A percentile compares a stretch with the other conserved stretches of the same genome.
These are phyloP conservation scores for Anolis apletophallus DNA, from an alignment of 2,797 vertebrate genomes.

Conservation along the genomic window DNA sequence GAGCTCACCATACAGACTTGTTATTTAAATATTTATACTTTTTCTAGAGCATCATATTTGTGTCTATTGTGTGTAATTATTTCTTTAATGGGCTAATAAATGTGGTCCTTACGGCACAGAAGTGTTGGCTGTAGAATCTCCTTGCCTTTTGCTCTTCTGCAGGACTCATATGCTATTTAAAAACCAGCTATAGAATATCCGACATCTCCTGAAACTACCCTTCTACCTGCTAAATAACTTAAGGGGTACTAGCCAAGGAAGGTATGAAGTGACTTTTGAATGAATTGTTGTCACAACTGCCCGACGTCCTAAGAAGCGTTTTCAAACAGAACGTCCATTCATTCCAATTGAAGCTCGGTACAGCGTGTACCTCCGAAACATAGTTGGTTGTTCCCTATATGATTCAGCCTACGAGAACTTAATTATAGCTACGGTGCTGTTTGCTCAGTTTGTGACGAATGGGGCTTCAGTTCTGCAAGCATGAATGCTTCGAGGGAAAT, in stretches of 20 bases:
- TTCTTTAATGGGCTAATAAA: no score
- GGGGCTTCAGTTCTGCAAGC: constrained; percentile 22
- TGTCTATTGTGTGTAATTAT: no score
- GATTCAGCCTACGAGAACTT: constrained; percentile 28
- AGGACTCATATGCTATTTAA: not conserved
- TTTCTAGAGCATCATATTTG: no score
- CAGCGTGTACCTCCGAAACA: constrained; percentile 1
- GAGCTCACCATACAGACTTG: not conserved
- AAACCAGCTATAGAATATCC: not conserved
- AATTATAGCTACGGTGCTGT: constrained; percentile 34
- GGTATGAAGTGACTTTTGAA: not conserved
- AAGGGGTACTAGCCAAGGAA: not conserved
- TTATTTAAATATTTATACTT: not conserved
- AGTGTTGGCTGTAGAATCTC: not conserved
- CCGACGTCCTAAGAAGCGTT: constrained; percentile 4
- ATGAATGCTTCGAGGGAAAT: constrained; percentile 39
- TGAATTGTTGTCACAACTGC: constrained; percentile 2
- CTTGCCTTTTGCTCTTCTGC: not conserved
- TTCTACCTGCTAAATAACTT: constrained; percentile 2
- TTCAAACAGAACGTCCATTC: constrained; percentile 28
- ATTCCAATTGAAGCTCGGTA: constrained; percentile 2
- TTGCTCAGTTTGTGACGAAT: constrained; percentile 22
- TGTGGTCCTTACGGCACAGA: not conserved
- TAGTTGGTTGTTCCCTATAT: constrained; percentile 11
- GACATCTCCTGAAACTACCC: not conserved